phyloP scores from a whole-genome alignment of 1,140 invertebrate genomes.

The Ceratosolen fusciceps region DNA sequence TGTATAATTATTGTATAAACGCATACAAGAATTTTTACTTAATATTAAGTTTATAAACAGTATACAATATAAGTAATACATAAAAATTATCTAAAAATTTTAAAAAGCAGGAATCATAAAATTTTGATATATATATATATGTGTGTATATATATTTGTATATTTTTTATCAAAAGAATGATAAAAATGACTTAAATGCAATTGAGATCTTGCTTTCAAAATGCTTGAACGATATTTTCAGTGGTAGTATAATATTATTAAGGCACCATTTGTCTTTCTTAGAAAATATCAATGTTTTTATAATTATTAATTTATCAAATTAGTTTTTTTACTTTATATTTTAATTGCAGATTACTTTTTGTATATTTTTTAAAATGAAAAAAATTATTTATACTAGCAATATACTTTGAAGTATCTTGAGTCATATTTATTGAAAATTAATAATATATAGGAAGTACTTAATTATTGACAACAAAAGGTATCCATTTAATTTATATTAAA shows the following conservation, averaged over 20 bases:
- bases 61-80: conserved; percentile 16
- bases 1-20: conserved; percentile 12
- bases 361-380: neutral
- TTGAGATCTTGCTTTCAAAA: conserved; percentile 25
- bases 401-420: neutral
- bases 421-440: neutral
- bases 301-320: neutral
- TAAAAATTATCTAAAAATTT: neutral
- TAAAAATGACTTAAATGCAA: conserved; percentile 25
- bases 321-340: conserved; percentile 18
- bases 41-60: conserved; percentile 33
- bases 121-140: neutral
- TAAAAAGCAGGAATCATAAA: conserved; percentile 1
- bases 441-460: neutral
- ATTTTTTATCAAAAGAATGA: conserved; percentile 1
- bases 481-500: neutral
- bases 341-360: neutral
- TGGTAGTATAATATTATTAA: conserved; percentile 2
- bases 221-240: neutral
- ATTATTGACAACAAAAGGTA: neutral
- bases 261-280: conserved; percentile 29
- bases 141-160: neutral
- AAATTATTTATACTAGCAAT: neutral
- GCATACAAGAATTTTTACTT: neutral
- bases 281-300: conserved; percentile 8